Base-by-base conservation (phyloP, 2,113 vertebrate species). In the Thomomys bottae region DNA sequence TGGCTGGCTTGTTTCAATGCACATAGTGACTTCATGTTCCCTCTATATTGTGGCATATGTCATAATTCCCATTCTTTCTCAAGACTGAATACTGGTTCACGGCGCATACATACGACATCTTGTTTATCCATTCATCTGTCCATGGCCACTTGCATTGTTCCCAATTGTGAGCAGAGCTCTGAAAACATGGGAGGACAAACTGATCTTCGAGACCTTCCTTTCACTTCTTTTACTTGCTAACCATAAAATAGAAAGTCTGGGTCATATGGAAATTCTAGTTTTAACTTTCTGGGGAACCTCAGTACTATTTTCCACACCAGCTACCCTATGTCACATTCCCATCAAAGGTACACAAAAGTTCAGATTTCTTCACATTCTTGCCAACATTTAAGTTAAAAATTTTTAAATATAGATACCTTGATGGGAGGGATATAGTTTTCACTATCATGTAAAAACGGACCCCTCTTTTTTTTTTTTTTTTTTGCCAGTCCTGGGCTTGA, bases 391-490 rank as follows among this genome's bases (percentile, higher is more conserved):
- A 57, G 61, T 80, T 73, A 20, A 54, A 54, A 54, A 30, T 34
- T 87, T 59, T 57, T 21, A 42, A 77, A 36, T 79, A 72, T n/a
- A 40, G 57, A 12, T 7, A 36, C 72, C 40, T 30, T 57, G 42
- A 73, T 4, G 8, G 18, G 8, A 63, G 8, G 24, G 72, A 63
- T 28, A 34, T 38, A 12, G 8, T 68, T 83, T 70, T 86, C 72
- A 63, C 38, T 80, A 5, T 71, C 34, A 87, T 70, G 91, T 88
- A 54, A 87, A 94, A 96, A 95, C 77, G 18, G 71, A 86, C 63
- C 38, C 92, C 24, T 66, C 63, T 88, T 64, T n/a, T n/a, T n/a
- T n/a, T n/a, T n/a, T n/a, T n/a, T n/a, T n/a, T n/a, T n/a, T n/a
- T n/a, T n/a, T n/a, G n/a, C n/a, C n/a, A n/a, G n/a, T n/a, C n/a